These are phyloP conservation scores for Serrognathus titanus DNA, from an alignment of 2,888 invertebrate species.

Conservation along the genomic window DNA sequence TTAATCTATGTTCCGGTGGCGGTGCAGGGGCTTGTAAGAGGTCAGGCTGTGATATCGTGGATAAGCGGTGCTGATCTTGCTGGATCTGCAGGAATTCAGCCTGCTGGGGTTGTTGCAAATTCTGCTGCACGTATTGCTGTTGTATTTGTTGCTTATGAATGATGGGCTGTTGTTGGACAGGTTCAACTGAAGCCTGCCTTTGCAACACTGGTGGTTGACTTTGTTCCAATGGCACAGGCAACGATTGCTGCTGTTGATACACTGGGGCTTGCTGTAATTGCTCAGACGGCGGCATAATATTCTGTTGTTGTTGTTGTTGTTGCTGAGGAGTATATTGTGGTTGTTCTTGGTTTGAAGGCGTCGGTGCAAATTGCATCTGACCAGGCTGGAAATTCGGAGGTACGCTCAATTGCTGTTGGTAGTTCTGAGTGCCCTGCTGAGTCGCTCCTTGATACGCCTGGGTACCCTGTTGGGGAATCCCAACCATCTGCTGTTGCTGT, in stretches of 20 bases:
- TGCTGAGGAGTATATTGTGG: conserved; percentile 27
- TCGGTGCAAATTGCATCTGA: conserved; percentile 27
- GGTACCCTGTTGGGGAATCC: conserved; percentile 51
- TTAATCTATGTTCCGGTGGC: conserved; percentile 34
- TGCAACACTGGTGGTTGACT: conserved; percentile 19
- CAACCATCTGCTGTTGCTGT: conserved; percentile 49
- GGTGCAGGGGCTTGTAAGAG: conserved; percentile 30
- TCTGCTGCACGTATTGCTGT: conserved; percentile 40
- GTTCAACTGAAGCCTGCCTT: conserved; percentile 24
- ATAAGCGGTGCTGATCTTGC: conserved; percentile 40
- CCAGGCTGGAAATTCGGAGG: conserved; percentile 39
- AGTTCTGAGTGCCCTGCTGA: conserved; percentile 3
- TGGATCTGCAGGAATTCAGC: conserved; percentile 31
- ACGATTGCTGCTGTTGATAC: conserved; percentile 20
- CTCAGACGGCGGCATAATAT: conserved; percentile 39
- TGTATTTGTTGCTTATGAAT: conserved; percentile 39
- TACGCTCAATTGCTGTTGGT: conserved; percentile 10
- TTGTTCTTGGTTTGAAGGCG: conserved; percentile 13
- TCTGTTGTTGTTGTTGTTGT: conserved; percentile 32
- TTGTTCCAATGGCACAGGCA: conserved; percentile 23
- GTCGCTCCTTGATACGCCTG: conserved; percentile 43
- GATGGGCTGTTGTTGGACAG: conserved; percentile 37
- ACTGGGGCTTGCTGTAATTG: conserved; percentile 18
- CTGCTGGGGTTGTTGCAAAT: conserved; percentile 43
- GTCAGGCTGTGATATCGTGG: conserved; percentile 45